phyloP scores from a whole-genome alignment of 2,888 invertebrate genomes.

The Pocota personata region DNA sequence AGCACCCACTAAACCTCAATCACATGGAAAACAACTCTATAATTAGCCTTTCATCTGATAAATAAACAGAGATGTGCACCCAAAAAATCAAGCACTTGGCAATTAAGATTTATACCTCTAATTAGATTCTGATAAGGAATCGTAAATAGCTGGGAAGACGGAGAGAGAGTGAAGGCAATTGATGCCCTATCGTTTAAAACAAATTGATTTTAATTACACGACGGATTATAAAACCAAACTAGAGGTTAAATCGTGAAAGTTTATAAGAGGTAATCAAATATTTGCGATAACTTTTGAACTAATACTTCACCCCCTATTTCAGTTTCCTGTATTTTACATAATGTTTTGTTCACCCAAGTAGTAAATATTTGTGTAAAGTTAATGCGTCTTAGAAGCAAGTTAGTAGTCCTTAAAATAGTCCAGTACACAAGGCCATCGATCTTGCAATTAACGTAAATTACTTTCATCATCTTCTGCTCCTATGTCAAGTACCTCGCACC shows the following conservation, averaged over 20 bases:
- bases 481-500: too few species aligned
- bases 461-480: background rate
- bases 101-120: conserved; percentile 10
- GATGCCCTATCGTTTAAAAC: conserved; percentile 12
- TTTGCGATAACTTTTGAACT: conserved; percentile 11
- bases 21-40: background rate
- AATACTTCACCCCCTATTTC: background rate
- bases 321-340: conserved; percentile 18
- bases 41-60: conserved; percentile 1
- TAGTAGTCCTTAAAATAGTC: background rate
- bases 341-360: background rate
- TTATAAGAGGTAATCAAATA: conserved; percentile 9
- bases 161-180: background rate
- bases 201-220: conserved; percentile 19
- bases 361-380: conserved; percentile 20
- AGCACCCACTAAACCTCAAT: background rate
- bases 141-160: background rate
- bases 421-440: background rate
- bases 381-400: background rate
- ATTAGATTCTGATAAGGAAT: conserved; percentile 17
- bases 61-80: background rate
- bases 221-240: conserved; percentile 1
- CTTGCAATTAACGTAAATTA: background rate
- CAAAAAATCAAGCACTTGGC: background rate
- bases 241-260: background rate